Conservation (phyloP, 2,113 vertebrate species). For the Gymnorhina tibicen region DNA sequence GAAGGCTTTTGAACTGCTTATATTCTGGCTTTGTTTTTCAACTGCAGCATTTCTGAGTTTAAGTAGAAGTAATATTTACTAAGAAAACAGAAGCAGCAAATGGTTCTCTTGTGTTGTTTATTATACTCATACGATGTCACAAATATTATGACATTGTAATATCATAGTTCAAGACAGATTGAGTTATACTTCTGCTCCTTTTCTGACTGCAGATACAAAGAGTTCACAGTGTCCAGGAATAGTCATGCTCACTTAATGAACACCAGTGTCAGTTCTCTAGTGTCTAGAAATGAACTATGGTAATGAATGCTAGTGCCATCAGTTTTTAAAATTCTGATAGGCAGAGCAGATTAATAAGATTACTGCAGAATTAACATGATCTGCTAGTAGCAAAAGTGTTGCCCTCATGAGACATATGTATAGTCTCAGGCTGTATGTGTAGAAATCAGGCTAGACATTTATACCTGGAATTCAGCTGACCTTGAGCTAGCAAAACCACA, state of each 20-base stretch:
- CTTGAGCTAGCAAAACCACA: background rate
- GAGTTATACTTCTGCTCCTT: background rate
- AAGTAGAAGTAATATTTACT: background rate
- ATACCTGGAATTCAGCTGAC: background rate
- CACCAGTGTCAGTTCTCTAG: background rate
- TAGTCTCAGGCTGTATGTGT: background rate
- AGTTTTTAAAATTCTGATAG: background rate
- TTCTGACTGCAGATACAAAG: background rate
- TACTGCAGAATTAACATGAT: background rate
- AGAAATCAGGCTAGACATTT: background rate
- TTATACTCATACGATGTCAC: background rate
- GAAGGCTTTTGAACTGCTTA: background rate
- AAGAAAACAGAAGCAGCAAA: background rate
- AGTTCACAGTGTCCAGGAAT: background rate
- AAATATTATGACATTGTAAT: background rate
- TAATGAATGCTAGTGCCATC: background rate
- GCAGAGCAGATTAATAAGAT: background rate
- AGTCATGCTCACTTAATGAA: background rate
- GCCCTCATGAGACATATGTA: background rate
- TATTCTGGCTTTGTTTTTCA: background rate
- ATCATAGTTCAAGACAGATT: background rate
- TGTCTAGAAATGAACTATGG: background rate
- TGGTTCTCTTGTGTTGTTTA: background rate
- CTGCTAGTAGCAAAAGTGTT: background rate
- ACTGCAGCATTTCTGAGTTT: background rate